Evolutionary conservation across 2,888 invertebrate species (phyloP).

Genomic region (Chaetogeoica ovagalla): DNA sequence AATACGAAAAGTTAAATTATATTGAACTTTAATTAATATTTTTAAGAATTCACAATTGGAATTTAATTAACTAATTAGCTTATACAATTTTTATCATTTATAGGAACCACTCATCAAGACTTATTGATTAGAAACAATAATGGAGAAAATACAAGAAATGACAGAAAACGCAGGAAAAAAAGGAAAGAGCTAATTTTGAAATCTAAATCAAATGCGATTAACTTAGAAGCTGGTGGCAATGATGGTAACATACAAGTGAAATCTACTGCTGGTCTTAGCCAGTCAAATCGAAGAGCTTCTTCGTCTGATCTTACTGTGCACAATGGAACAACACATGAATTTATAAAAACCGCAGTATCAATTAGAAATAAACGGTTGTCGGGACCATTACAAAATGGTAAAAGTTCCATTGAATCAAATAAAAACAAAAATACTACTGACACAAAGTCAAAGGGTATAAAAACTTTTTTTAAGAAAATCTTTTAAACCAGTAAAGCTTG

Average conservation of each 20-base stretch:
- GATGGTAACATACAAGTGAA: constrained; percentile 59
- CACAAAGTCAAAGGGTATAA: constrained; percentile 39
- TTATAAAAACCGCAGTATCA: constrained; percentile 61
- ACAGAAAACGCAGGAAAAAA: constrained; percentile 62
- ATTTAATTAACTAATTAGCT: not conserved
- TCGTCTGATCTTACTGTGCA: constrained; percentile 56
- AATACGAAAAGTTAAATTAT: no score
- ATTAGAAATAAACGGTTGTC: constrained; percentile 59
- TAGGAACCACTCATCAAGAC: constrained; percentile 63
- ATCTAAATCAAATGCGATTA: constrained; percentile 52
- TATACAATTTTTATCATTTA: not conserved
- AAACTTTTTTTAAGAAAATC: constrained; percentile 43
- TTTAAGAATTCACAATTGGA: no score
- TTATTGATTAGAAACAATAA: constrained; percentile 64
- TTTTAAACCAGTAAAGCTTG: constrained; percentile 2
- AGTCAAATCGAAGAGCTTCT: constrained; percentile 57
- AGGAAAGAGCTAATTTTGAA: constrained; percentile 59
- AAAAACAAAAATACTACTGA: constrained; percentile 20
- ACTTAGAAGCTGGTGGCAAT: constrained; percentile 61
- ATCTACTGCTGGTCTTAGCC: constrained; percentile 60
- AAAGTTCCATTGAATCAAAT: not conserved
- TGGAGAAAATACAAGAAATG: constrained; percentile 57
- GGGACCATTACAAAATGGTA: constrained; percentile 54
- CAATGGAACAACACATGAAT: constrained; percentile 55
- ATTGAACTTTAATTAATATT: no score